Base-by-base conservation (phyloP, 2,888 invertebrate species). In the Lycophotia porphyrea region DNA sequence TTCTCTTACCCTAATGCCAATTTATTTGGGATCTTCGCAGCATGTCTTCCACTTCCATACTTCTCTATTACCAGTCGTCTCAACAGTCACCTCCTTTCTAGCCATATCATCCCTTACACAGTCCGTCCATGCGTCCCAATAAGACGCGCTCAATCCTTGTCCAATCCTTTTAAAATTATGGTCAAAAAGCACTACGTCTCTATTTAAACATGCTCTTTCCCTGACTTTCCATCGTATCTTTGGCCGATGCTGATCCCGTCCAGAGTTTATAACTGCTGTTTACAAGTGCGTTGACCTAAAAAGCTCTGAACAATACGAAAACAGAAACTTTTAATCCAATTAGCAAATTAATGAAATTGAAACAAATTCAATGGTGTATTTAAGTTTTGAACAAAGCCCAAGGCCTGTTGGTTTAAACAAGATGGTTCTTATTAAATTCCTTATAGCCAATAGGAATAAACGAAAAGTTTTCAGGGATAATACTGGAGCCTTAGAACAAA, bases 321-420 rank as follows among this genome's bases (percentile, higher is more conserved):
- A 47, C 49, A 60, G 24, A 65, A 82, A 74, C 63, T 80, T 76
- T 67, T 18, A 60, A 68, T 78, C 72, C 68, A 85, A 78, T 84
- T 80, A 81, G 70, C n/a, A 39, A 66, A 70, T 78, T 66, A 81
- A 81, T 74, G 42, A 73, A 82, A 76, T 47, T 73, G 60, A 76
- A 82, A 80, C 76, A 65, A 70, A 34, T 65, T 71, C 71, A 73
- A 85, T 65, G 47, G 71, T 52, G 47, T 58, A 52, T 66, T 42
- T 18, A 66, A 78, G 61, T 79, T 66, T 78, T 27, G 66, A 27
- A 82, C 69, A 80, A 81, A 76, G 42, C 27, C n/a, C n/a, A 58
- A 67, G 24, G 55, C 60, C 61, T 18, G 5, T 18, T 68, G 64
- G 55, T 63, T 74, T 72, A 44, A 55, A 49, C 36, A 69, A 68